Conservation (phyloP, 2,797 vertebrate genomes). For the Malurus leucopterus region DNA sequence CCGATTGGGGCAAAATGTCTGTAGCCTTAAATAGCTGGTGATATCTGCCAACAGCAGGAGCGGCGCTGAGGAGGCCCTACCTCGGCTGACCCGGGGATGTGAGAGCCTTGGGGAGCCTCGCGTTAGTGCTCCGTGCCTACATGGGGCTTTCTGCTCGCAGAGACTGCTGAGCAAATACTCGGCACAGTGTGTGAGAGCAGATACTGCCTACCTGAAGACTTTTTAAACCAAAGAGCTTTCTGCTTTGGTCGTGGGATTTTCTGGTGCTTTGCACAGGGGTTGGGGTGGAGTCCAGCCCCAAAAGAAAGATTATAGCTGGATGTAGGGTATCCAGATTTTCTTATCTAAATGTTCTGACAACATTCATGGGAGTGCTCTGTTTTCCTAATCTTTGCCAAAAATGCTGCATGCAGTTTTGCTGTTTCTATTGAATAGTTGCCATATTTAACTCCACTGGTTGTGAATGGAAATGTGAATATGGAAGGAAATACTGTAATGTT, state of each 20-base stretch:
- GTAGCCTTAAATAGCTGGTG: slow-evolving; percentile 36
- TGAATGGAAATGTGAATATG: neutral
- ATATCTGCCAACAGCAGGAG: slow-evolving; percentile 33
- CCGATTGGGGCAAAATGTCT: slow-evolving; percentile 48
- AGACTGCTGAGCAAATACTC: neutral
- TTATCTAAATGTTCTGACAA: neutral
- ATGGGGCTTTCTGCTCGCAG: neutral
- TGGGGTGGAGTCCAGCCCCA: neutral
- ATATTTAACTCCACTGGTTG: slow-evolving; percentile 5
- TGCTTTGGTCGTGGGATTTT: neutral
- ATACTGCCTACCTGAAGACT: neutral
- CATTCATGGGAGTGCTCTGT: neutral
- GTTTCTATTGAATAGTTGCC: neutral
- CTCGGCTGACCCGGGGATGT: neutral
- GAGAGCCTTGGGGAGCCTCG: neutral
- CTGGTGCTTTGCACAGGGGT: neutral
- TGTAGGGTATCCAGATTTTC: neutral
- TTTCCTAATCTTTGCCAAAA: slow-evolving; percentile 13
- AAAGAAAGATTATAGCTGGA: neutral
- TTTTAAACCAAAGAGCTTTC: neutral
- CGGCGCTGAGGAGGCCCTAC: neutral
- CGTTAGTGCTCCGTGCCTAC: neutral
- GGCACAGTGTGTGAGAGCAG: rapidly evolving
- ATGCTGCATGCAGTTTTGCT: neutral
- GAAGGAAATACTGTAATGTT: neutral